Percentiles rank a stretch among this genome's conserved stretches.
phyloP scores from a whole-genome alignment of 1,140 invertebrate genomes.

The Trachymyrmex septentrionalis region DNA sequence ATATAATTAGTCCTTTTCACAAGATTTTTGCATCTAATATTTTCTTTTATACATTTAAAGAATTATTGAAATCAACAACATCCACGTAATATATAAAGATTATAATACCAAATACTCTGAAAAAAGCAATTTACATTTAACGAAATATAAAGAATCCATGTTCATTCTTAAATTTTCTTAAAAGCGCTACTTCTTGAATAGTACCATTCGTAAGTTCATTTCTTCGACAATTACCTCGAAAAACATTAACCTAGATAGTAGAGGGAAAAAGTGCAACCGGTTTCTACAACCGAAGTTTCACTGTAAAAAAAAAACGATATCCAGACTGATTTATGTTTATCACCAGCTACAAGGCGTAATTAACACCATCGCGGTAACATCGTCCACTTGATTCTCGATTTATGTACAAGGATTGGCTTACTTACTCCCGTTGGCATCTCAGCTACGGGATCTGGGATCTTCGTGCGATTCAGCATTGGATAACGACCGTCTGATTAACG shows the following conservation, averaged over 20 bases:
- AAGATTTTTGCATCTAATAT: not conserved
- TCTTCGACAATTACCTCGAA: not conserved
- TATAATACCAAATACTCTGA: not conserved
- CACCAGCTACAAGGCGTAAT: conserved; percentile 38
- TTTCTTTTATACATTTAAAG: not conserved
- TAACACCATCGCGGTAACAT: conserved; percentile 40
- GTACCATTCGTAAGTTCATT: not conserved
- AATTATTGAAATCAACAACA: not conserved
- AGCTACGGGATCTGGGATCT: conserved; percentile 13
- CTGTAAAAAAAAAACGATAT: not conserved
- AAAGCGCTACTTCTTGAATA: not conserved
- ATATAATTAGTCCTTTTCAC: no score
- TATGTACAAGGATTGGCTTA: conserved; percentile 51
- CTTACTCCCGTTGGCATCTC: conserved; percentile 33
- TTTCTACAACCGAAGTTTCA: not conserved
- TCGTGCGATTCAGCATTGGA: conserved; percentile 53
- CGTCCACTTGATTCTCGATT: conserved; percentile 53
- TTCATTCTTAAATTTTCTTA: not conserved
- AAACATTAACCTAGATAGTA: not conserved
- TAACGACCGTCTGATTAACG: conserved; percentile 72
- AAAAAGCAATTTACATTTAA: not conserved
- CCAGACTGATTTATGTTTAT: conserved; percentile 65
- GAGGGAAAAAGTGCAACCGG: not conserved
- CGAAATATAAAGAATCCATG: not conserved
- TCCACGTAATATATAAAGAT: not conserved